These are phyloP conservation scores for Eurois occulta DNA, from an alignment of 2,888 invertebrate species.

Conservation along the genomic window DNA sequence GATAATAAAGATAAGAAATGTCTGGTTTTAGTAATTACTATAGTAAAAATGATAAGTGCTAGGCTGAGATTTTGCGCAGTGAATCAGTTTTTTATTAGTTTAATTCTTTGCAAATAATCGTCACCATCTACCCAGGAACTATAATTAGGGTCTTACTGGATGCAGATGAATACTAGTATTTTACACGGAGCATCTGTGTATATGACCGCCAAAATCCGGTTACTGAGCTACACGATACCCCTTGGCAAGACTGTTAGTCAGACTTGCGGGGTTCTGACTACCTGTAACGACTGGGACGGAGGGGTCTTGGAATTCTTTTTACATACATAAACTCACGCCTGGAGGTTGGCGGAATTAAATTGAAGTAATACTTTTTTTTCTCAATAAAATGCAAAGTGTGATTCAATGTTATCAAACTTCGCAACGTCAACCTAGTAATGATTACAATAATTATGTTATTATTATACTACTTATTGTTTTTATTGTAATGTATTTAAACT, in stretches of 20 bases:
- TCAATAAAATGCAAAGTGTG: background rate
- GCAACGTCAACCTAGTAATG: background rate
- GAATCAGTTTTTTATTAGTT: constrained; percentile 8
- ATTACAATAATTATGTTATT: constrained; percentile 12
- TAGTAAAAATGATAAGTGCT: background rate
- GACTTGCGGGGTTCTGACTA: background rate
- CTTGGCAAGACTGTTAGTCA: background rate
- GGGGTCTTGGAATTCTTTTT: background rate
- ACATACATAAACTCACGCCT: too few relatives aligned
- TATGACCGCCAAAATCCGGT: background rate
- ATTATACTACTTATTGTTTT: constrained; percentile 21
- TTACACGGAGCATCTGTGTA: background rate
- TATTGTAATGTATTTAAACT: constrained; percentile 33
- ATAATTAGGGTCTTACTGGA: background rate
- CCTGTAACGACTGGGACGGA: background rate
- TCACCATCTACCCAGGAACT: background rate
- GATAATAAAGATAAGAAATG: constrained; percentile 20
- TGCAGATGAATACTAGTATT: background rate
- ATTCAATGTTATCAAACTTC: constrained; percentile 21
- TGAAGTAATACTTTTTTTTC: background rate
- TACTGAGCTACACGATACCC: background rate
- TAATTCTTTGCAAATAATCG: background rate
- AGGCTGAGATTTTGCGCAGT: constrained; percentile 21
- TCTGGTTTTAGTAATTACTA: constrained; percentile 19
- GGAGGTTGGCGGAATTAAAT: too few relatives aligned